Conservation (phyloP, 2,888 invertebrate genomes). For the Epinotia nisella region DNA sequence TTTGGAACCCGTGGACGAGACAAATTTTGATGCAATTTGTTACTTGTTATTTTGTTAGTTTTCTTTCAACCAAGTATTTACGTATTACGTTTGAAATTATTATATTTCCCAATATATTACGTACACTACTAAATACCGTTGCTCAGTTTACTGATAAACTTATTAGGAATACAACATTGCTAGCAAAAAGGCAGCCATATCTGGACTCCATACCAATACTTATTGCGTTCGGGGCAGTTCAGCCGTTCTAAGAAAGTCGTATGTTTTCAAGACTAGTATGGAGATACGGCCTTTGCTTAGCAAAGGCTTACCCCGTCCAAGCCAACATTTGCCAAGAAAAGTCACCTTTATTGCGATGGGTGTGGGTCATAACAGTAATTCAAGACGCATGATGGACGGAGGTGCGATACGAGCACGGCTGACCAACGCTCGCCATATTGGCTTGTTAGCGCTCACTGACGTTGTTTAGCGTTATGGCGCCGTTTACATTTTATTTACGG, state of each 20-base stretch:
- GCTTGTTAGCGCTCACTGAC: constrained; percentile 13
- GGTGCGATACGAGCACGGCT: constrained; percentile 41
- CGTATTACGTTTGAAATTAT: too few relatives aligned
- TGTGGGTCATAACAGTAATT: constrained; percentile 25
- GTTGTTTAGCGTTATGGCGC: constrained; percentile 16
- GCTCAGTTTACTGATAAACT: neutral
- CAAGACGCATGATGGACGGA: constrained; percentile 14
- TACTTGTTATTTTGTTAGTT: too few relatives aligned
- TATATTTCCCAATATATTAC: too few relatives aligned
- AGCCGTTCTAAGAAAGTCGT: neutral
- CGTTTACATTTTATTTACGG: constrained; percentile 15
- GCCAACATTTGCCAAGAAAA: constrained; percentile 22
- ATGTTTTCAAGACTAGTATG: neutral
- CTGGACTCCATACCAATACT: neutral
- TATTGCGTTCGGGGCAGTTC: neutral
- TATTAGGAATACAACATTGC: neutral
- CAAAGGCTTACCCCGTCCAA: neutral
- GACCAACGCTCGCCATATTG: constrained; percentile 43
- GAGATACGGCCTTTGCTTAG: neutral
- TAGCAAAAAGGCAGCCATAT: neutral
- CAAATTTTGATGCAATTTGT: too few relatives aligned
- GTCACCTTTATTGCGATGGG: constrained; percentile 28
- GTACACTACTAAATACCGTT: neutral
- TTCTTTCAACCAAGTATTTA: too few relatives aligned
- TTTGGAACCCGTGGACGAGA: too few relatives aligned